phyloP scores from a whole-genome alignment of 2,797 vertebrate genomes.

The Anguilla obscura region DNA sequence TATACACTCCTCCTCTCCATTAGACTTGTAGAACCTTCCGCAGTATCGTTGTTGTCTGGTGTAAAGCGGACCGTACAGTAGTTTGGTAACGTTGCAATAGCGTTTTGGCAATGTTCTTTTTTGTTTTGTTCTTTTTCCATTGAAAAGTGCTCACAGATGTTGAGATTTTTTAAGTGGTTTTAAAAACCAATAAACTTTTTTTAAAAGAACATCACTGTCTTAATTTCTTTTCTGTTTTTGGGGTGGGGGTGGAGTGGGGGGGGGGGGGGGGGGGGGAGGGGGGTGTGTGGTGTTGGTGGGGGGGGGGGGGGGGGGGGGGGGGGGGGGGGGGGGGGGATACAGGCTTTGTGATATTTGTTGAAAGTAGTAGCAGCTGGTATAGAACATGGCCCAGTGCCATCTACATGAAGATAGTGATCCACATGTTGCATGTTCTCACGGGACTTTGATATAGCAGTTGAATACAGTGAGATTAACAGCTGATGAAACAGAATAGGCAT shows the following conservation, averaged over 20 bases:
- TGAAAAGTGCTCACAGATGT: conserved; percentile 99
- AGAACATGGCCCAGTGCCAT: background rate
- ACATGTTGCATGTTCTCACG: background rate
- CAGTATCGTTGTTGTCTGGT: conserved; percentile 89
- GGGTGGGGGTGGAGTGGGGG: background rate
- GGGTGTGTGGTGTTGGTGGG: too few relatives aligned
- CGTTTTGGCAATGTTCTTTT: conserved; percentile 85
- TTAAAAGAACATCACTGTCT: conserved; percentile 73
- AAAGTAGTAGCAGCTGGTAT: background rate
- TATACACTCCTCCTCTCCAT: conserved; percentile 79
- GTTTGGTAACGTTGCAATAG: conserved; percentile 95
- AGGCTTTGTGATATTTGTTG: background rate
- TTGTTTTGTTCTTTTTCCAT: conserved; percentile 78
- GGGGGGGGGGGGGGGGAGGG: background rate
- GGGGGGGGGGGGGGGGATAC: background rate
- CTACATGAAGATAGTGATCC: background rate
- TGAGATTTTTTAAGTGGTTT: conserved; percentile 99
- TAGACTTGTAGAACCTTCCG: conserved; percentile 85
- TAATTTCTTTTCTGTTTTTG: background rate
- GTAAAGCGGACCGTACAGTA: conserved; percentile 98
- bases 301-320: background rate
- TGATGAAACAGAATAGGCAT: background rate
- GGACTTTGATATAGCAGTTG: background rate
- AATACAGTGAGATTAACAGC: background rate
- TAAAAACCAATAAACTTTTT: conserved; percentile 99